Evolutionary conservation across 2,888 invertebrate genomes (phyloP), one percentile per base, ranked within the genome.

Genomic region (Trypoxylon attenuatum): DNA sequence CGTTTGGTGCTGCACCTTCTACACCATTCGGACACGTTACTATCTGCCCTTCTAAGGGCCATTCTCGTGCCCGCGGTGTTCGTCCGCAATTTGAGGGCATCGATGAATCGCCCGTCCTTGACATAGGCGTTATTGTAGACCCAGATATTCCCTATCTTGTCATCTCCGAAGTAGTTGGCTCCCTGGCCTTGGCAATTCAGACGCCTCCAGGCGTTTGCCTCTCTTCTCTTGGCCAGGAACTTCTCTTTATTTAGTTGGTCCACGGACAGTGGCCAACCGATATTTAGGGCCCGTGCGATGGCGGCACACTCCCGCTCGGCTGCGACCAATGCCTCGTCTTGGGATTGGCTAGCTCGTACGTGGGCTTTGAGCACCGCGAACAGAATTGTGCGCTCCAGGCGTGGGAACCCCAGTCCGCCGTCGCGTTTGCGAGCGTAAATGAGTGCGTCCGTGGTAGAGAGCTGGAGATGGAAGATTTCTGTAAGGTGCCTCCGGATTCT

Each of bases 121-220:
- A 71, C 16, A 2, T 69, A 33, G 5, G 49, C 33, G 16, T 43
- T 42, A 1, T 53, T 59, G 38, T 45, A 33, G 10, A 67, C 54
- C 41, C 39, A 46, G n/a, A 29, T 51, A 0, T 47, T 54, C 1
- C 16, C 42, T 0, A 47, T 19, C 6, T 21, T 23, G 18, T 52
- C 33, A 2, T 49, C 15, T 6, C 25, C 29, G 13, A 66, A 57
- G 25, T 29, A 18, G 0, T 10, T n/a, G 0, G 21, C 54, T 0
- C 61, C 67, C 21, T 68, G 54, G 0, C 62, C 62, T 6, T 67
- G 67, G 2, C 33, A 13, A 0, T 3, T 6, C 3, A 58, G 49
- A 1, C 19, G 6, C 0, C 22, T 22, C 64, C 67, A 67, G 1
- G 21, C 10, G 0, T 21, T 5, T 0, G 18, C 1, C 2, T 68